Base-by-base conservation (phyloP, 2,113 vertebrate genomes). In the Apus apus region DNA sequence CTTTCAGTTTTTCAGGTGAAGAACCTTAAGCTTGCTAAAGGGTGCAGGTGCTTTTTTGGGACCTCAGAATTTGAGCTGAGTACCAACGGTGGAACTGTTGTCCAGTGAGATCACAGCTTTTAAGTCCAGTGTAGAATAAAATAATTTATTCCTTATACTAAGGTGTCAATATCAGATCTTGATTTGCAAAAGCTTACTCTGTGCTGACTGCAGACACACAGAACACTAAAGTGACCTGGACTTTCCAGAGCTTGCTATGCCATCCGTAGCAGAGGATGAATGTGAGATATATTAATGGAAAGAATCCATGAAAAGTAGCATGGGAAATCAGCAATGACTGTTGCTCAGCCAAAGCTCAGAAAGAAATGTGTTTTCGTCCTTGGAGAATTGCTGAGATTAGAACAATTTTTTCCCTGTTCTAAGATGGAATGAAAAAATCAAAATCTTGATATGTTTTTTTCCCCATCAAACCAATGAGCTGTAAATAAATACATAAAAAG, bases 401-500 rank as follows among this genome's bases (percentile, higher is more conserved):
- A 93, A 40, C 21, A 71, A 26, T 14, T 45, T 89, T 78, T 92
- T 53, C 3, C 38, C 8, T 84, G 23, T 67, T 81, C 29, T 75
- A 71, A 67, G 25, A 81, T 0, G 1, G 11, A 92, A 86, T 50
- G 46, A 81, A 95, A 84, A 90, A 86, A 62, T 61, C n/a, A 77
- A 90, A 81, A 30, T 38, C 56, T 56, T 76, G 23, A 68, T 74
- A 50, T 61, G 11, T 7, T 26, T 50, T 83, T 68, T 67, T 66
- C 3, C 1, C 17, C 48, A 78, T 77, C 11, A 60, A 92, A 78
- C 79, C 38, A 84, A 57, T 57, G 57, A 94, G 27, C 65, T 71
- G 56, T 84, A 95, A 90, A 92, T 86, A 96, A 93, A 90, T 48
- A 92, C 38, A 74, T 90, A 60, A 90, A 93, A 87, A 51, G 43